phyloP scores from a whole-genome alignment of 2,888 invertebrate species.

The Callyntrura sp. region DNA sequence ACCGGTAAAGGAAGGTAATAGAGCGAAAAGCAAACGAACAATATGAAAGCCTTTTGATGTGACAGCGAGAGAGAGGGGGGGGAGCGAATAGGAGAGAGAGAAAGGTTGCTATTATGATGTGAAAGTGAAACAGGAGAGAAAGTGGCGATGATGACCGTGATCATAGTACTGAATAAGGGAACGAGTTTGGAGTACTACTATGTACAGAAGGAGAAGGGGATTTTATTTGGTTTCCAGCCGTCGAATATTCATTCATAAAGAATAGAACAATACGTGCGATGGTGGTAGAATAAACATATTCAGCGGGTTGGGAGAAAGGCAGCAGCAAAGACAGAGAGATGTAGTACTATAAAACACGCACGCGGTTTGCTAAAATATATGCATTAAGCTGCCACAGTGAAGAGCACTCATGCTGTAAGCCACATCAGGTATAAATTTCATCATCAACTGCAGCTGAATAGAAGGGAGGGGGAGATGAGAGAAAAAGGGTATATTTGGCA shows the following conservation, averaged over 20 bases:
- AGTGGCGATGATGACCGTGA: too few relatives aligned
- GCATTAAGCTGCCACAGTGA: neutral
- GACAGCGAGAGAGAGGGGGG: too few relatives aligned
- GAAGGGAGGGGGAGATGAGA: slow-evolving; percentile 7
- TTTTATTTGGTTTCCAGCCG: slow-evolving; percentile 43
- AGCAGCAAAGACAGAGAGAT: too few relatives aligned
- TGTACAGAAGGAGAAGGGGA: neutral
- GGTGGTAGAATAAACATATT: neutral
- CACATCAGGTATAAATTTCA: slow-evolving; percentile 35
- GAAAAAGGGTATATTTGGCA: slow-evolving; percentile 16
- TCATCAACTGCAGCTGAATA: neutral
- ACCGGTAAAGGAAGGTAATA: slow-evolving; percentile 23
- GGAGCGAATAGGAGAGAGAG: too few relatives aligned
- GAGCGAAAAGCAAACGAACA: slow-evolving; percentile 62
- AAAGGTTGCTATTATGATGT: slow-evolving; percentile 33
- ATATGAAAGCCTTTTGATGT: slow-evolving; percentile 55
- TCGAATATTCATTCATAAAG: slow-evolving; percentile 55
- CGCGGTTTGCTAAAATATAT: too few relatives aligned
- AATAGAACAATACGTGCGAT: neutral
- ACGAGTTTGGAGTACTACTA: too few relatives aligned
- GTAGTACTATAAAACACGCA: too few relatives aligned
- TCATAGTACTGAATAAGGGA: too few relatives aligned
- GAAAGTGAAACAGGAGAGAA: slow-evolving; percentile 24
- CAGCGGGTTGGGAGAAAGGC: neutral
- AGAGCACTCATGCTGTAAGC: slow-evolving; percentile 5